Evolutionary conservation across 2,888 invertebrate species (phyloP).

Genomic region (Nemurella pictetii): DNA sequence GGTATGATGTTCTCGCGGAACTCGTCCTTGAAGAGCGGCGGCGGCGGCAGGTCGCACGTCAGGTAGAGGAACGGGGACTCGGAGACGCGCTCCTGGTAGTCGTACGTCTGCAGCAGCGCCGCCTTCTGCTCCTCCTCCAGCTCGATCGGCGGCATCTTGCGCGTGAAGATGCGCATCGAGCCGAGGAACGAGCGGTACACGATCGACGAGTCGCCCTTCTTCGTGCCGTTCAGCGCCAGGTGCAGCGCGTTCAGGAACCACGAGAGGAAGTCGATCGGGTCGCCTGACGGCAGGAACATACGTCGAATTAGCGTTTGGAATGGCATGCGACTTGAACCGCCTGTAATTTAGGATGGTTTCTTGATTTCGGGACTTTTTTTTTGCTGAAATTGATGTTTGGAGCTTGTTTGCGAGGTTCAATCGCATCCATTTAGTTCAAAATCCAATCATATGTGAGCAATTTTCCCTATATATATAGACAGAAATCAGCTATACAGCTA

Average conservation of each 20-base stretch:
- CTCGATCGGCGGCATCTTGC: constrained; percentile 92
- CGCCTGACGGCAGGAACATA: constrained; percentile 66
- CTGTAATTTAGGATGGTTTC: no score
- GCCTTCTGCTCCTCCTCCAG: constrained; percentile 86
- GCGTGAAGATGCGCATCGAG: constrained; percentile 84
- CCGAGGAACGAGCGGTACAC: constrained; percentile 94
- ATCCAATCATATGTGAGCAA: no score
- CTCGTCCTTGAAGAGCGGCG: constrained; percentile 96
- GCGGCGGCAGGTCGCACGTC: constrained; percentile 96
- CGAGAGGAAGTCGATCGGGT: constrained; percentile 95
- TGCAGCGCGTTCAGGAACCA: constrained; percentile 98
- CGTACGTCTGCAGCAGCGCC: constrained; percentile 74
- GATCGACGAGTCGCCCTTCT: constrained; percentile 84
- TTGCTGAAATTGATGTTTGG: no score
- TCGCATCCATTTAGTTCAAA: no score
- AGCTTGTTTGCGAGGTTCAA: no score
- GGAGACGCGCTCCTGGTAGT: constrained; percentile 84
- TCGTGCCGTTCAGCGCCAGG: constrained; percentile 89
- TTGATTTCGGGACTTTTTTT: no score
- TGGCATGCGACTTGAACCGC: no score
- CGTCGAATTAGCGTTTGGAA: no score
- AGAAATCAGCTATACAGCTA: no score
- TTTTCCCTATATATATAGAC: no score
- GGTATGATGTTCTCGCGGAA: constrained; percentile 98
- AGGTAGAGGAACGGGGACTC: constrained; percentile 95